Evolutionary conservation across 2,113 vertebrate genomes (phyloP).

Genomic region (Spea multiplicata): DNA sequence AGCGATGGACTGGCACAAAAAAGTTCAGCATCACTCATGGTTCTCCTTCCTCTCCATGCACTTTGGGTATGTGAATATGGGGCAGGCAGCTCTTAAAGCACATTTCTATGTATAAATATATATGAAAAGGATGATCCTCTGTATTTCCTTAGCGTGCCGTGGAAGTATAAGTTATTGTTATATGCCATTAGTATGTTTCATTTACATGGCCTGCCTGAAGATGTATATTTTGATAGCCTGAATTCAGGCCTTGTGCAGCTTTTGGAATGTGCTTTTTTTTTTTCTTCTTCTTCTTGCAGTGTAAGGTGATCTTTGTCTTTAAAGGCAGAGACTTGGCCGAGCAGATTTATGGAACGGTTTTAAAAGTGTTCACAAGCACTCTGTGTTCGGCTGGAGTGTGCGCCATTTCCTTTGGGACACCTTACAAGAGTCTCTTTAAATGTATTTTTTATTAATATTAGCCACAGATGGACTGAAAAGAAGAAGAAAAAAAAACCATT

Average conservation of each 20-base stretch:
- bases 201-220: background rate
- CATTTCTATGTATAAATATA: too few relatives aligned
- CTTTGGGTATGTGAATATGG: too few relatives aligned
- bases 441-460: background rate
- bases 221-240: slow-evolving; percentile 3
- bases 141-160: too few relatives aligned
- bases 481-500: too few relatives aligned
- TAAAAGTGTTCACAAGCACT: slow-evolving; percentile 48
- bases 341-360: slow-evolving; percentile 52
- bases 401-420: slow-evolving; percentile 50
- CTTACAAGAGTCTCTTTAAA: slow-evolving; percentile 48
- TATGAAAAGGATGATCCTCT: too few relatives aligned
- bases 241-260: slow-evolving; percentile 6
- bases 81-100: too few relatives aligned
- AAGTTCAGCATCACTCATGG: too few relatives aligned
- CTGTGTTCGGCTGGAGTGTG: slow-evolving; percentile 48
- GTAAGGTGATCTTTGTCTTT: slow-evolving; percentile 50
- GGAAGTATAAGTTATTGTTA: too few relatives aligned
- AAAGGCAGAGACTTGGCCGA: slow-evolving; percentile 48
- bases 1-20: too few relatives aligned
- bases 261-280: slow-evolving; percentile 43
- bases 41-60: too few relatives aligned
- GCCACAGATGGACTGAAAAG: too few relatives aligned
- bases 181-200: too few relatives aligned
- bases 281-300: slow-evolving; percentile 20